Base-by-base conservation (phyloP, 2,888 invertebrate genomes). In the Phorcus lineatus region DNA sequence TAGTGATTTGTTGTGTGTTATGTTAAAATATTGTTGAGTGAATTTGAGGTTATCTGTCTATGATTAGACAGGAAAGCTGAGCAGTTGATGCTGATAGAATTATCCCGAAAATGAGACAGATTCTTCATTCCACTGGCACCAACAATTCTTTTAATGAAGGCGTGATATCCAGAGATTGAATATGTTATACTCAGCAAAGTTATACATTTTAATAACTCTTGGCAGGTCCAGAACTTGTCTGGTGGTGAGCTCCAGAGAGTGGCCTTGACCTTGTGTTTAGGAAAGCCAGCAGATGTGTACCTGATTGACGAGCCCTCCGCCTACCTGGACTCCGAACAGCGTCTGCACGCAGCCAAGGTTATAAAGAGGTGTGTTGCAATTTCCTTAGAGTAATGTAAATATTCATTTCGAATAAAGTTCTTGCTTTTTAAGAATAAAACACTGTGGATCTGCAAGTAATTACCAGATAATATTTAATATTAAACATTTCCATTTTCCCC, bases 181-280 rank as follows among this genome's bases (percentile, higher is more conserved):
- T n/a, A n/a, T n/a, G n/a, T n/a, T n/a, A n/a, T n/a, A n/a, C n/a
- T 57, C 22, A 19, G 3, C 6, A n/a, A 57, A 22, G 7, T 57
- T 4, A 55, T 6, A 9, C 16, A n/a, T n/a, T n/a, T n/a, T n/a
- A 66, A 17, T 67, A 24, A n/a, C 19, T 9, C 17, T 36, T 53
- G 79, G 0, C 82, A 94, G 94, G 94, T 94, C 1, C 98, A 98
- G 93, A 99, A 99, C 94, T 94, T 99, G 82, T 99, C 99, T 87
- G 99, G 99, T 94, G 99, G 99, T 94, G 99, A 99, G 94, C 95
- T 99, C 94, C 99, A 99, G 94, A 95, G 99, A 91, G 98, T 99
- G 28, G 99, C 99, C 0, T 93, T 99, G 92, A 97, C 98, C 79
- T 95, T 99, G 22, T 99, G 99, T 91, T 95, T 99, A 24, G 99